These are phyloP conservation scores for Ciconia boyciana DNA, from an alignment of 2,113 vertebrate genomes.

Conservation along the genomic window DNA sequence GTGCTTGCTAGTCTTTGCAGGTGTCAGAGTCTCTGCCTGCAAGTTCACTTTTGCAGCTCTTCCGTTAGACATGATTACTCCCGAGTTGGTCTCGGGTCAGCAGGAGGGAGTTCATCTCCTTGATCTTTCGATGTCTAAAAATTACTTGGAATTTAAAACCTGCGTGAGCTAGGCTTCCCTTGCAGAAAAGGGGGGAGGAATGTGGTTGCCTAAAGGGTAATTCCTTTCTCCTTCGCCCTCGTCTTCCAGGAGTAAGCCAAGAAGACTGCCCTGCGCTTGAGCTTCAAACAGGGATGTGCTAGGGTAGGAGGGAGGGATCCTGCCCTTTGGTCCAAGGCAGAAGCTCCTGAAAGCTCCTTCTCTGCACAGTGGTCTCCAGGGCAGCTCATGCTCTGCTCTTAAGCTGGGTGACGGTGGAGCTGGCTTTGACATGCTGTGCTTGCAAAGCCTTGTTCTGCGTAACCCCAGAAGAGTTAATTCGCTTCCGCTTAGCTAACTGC, in stretches of 20 bases:
- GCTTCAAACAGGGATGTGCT: neutral
- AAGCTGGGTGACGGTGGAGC: accelerated
- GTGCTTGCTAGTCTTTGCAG: accelerated
- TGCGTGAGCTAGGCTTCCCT: neutral
- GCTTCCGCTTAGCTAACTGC: neutral
- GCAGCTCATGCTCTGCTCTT: neutral
- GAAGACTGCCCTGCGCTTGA: neutral
- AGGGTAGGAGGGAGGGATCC: neutral
- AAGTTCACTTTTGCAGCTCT: neutral
- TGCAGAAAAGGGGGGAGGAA: neutral
- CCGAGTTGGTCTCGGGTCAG: neutral
- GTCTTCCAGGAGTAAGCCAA: neutral
- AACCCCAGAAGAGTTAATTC: neutral
- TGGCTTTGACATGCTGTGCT: neutral
- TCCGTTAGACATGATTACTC: neutral
- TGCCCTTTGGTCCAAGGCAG: neutral
- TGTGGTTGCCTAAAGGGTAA: neutral
- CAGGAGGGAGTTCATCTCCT: neutral
- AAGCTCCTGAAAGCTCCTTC: neutral
- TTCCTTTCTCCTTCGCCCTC: neutral
- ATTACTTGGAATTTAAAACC: neutral
- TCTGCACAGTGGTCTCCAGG: neutral
- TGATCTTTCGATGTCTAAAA: neutral
- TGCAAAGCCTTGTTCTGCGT: neutral
- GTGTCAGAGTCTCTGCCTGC: neutral